A percentile compares a stretch with the other conserved stretches of the same genome.
phyloP scores from a whole-genome alignment of 2,888 invertebrate genomes.

The Candidula unifasciata region DNA sequence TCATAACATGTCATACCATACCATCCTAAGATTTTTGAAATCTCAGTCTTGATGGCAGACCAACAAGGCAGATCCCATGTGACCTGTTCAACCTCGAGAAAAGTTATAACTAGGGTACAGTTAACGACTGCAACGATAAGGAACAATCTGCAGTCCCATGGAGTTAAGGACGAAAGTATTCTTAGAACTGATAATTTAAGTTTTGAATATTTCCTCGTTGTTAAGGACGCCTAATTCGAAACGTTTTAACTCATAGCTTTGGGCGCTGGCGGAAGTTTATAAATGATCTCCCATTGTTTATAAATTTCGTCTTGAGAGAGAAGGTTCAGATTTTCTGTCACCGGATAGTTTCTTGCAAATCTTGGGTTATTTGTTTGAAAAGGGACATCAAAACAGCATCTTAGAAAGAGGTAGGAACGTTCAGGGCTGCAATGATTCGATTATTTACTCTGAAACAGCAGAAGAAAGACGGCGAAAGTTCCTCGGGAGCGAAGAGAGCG shows the following conservation, averaged over 20 bases:
- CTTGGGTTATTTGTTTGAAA: neutral
- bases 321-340: neutral
- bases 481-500: conserved; percentile 84
- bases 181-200: too few species aligned
- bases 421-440: conserved; percentile 88
- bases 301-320: neutral
- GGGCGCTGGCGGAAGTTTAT: neutral
- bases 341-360: neutral
- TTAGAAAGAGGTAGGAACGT: neutral
- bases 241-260: neutral
- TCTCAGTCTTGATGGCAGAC: too few species aligned
- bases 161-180: too few species aligned
- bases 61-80: too few species aligned
- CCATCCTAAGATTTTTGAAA: too few species aligned
- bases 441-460: conserved; percentile 98
- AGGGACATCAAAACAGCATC: neutral
- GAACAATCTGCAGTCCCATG: too few species aligned
- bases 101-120: too few species aligned
- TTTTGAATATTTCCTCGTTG: too few species aligned
- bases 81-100: too few species aligned
- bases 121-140: too few species aligned
- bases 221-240: too few species aligned
- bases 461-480: conserved; percentile 89
- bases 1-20: too few species aligned
- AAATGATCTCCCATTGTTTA: neutral